Conservation (phyloP, 2,888 invertebrate genomes). For the Tiliacea citrago region DNA sequence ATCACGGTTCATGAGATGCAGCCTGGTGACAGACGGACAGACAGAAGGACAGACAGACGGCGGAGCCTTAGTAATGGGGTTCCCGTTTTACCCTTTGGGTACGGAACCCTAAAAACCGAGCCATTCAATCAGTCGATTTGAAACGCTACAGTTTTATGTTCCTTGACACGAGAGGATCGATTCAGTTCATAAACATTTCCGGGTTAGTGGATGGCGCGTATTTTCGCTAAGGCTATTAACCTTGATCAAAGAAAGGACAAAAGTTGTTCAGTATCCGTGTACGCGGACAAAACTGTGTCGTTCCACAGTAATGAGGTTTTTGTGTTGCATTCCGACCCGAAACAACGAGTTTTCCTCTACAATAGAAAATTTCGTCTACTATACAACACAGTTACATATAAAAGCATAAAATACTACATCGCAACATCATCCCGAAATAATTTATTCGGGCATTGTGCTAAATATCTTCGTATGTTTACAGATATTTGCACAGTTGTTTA, state of each 20-base stretch:
- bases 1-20: no score
- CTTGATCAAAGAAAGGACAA: conserved; percentile 75
- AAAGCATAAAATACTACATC: conserved; percentile 33
- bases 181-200: conserved; percentile 61
- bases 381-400: conserved; percentile 26
- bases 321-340: conserved; percentile 69
- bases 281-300: conserved; percentile 66
- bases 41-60: no score
- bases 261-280: conserved; percentile 61
- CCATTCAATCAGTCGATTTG: conserved; percentile 44
- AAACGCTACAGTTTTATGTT: conserved; percentile 43
- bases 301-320: conserved; percentile 71
- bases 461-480: conserved; percentile 50
- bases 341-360: conserved; percentile 46
- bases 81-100: no score
- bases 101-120: no score
- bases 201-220: conserved; percentile 68
- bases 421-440: conserved; percentile 38
- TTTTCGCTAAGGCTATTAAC: conserved; percentile 74
- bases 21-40: no score
- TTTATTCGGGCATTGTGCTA: conserved; percentile 46
- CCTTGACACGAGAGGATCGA: conserved; percentile 33
- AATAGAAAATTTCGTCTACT: conserved; percentile 21
- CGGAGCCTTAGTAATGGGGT: no score
- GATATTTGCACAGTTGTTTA: no score